Evolutionary conservation across 2,113 vertebrate genomes (phyloP), one percentile per base, ranked within the genome.

Genomic region (Morphnarchus princeps): DNA sequence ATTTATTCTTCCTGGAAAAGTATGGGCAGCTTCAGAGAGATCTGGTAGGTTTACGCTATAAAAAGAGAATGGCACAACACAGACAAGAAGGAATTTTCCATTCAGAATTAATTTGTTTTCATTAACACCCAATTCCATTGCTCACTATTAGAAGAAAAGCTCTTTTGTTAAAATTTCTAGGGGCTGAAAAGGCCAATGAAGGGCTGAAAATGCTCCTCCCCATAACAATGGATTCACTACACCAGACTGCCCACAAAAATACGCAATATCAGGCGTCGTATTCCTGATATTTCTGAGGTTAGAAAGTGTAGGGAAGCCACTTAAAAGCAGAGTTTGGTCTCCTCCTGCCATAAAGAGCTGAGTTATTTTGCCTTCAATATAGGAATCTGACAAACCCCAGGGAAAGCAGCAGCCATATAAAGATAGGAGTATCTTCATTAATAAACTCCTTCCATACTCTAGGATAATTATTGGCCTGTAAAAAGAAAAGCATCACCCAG

Each of bases 71-170:
- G 73, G 77, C 91, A 90, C 67, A 92, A 93, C 82, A 83, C 57
- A 96, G 94, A 50, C 0, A 1, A 31, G 94, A 88, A 95, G 79
- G 90, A 95, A 95, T 97, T 96, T 95, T 95, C 96, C 94, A 96
- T 93, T 96, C 96, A 97, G 80, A 95, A 96, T 95, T 95, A 95
- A 97, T 96, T 92, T 93, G 90, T 92, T 92, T 92, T 91, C 89
- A 96, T 97, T 97, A 97, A 86, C 92, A 97, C 94, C 72, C 96
- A 95, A 95, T 90, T 84, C 86, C 69, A 66, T 11, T 25, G 88
- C 94, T 92, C 71, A 36, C 76, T 71, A 93, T 84, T 87, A 89
- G 77, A 93, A 96, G 94, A 97, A 97, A 94, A 95, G 90, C 83
- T 82, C 89, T 89, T 95, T 91, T 95, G 95, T 97, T 92, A 57